Percentiles rank a stretch among this genome's conserved stretches.
These are phyloP conservation scores for Phortica variegata DNA, from an alignment of 1,140 invertebrate genomes.

Conservation along the genomic window DNA sequence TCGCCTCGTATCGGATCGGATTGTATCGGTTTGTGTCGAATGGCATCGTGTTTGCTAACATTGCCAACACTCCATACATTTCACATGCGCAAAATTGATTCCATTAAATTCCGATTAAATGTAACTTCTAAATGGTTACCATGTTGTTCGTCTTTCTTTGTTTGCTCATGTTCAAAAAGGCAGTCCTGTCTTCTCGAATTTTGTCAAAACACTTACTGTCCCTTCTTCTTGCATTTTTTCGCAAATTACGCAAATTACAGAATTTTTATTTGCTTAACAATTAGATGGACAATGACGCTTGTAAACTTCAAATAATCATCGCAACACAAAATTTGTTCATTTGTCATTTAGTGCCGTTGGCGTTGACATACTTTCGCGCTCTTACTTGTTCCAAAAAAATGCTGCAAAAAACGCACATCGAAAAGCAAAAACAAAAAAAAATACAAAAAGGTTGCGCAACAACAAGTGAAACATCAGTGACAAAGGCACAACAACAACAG, in stretches of 20 bases:
- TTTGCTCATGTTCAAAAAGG: no score
- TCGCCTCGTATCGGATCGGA: no score
- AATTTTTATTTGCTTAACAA: no score
- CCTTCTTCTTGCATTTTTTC: no score
- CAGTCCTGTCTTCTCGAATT: no score
- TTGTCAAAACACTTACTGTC: no score
- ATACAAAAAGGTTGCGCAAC: slow-evolving; percentile 17
- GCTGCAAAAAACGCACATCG: slow-evolving; percentile 19
- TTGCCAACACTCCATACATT: slow-evolving; percentile 38
- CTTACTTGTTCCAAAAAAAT: slow-evolving; percentile 42
- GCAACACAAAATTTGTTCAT: slow-evolving; percentile 44
- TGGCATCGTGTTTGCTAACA: no score
- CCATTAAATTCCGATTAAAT: slow-evolving; percentile 51
- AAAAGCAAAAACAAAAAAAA: background rate
- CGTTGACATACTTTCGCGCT: slow-evolving; percentile 45
- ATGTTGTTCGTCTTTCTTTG: background rate
- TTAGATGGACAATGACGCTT: no score
- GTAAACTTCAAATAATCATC: no score
- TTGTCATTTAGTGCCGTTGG: slow-evolving; percentile 44
- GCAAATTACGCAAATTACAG: no score
- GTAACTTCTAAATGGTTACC: slow-evolving; percentile 27
- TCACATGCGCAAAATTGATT: slow-evolving; percentile 46
- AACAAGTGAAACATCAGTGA: slow-evolving; percentile 2
- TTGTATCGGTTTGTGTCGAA: no score
- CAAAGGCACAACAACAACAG: no score